Evolutionary conservation across 2,888 invertebrate species (phyloP).

Genomic region (Peribatodes rhomboidaria): DNA sequence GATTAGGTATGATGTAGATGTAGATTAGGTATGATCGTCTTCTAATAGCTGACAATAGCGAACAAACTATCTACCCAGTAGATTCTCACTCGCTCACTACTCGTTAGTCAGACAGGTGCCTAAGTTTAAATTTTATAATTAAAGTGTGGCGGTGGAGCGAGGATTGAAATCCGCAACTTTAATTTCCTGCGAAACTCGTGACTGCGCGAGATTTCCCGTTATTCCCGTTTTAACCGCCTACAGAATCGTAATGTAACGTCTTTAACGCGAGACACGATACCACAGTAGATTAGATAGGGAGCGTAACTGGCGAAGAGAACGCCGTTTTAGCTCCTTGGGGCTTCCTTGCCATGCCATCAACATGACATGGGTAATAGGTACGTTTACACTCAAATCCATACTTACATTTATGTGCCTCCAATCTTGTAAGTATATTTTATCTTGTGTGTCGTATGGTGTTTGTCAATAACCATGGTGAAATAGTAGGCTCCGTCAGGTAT

Average conservation of each 20-base stretch:
- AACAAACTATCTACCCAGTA: too few species aligned
- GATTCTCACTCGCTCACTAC: background rate
- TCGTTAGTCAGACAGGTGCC: background rate
- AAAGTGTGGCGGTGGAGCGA: slow-evolving; percentile 40
- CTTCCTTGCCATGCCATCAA: slow-evolving; percentile 15
- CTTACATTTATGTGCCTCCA: too few species aligned
- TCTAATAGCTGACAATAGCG: too few species aligned
- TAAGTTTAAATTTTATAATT: slow-evolving; percentile 36
- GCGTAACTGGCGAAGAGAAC: slow-evolving; percentile 23
- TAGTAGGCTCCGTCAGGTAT: too few species aligned
- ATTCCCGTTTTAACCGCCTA: slow-evolving; percentile 41
- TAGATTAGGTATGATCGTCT: too few species aligned
- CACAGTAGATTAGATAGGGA: slow-evolving; percentile 36
- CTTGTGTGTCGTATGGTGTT: too few species aligned
- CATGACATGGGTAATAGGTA: slow-evolving; percentile 20
- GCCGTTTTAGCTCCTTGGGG: slow-evolving; percentile 27
- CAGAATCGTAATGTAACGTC: slow-evolving; percentile 40
- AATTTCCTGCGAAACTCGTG: slow-evolving; percentile 59
- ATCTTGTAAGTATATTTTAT: too few species aligned
- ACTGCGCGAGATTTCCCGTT: slow-evolving; percentile 45
- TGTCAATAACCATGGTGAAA: too few species aligned
- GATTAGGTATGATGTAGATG: too few species aligned
- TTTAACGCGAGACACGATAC: slow-evolving; percentile 35
- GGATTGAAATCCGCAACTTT: slow-evolving; percentile 58
- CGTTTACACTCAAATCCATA: slow-evolving; percentile 4